Percentiles rank a stretch among this genome's conserved stretches.
These are phyloP conservation scores for Hemibagrus wyckioides DNA, from an alignment of 2,113 vertebrate genomes.

Conservation along the genomic window DNA sequence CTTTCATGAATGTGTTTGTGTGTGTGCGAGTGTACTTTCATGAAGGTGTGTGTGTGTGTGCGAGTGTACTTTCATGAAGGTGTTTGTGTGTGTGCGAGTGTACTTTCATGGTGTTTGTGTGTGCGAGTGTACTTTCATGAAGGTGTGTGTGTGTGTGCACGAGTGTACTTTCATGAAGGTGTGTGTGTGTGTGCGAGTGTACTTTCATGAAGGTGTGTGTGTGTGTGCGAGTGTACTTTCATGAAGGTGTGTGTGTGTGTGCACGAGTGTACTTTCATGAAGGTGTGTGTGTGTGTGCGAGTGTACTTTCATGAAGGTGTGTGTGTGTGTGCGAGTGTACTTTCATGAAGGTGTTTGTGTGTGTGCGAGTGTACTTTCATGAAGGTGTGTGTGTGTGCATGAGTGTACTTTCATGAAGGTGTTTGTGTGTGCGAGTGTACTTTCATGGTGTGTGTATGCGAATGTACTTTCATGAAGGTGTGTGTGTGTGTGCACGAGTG, in stretches of 20 bases:
- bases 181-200: background rate
- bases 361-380: background rate
- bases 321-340: constrained; percentile 20
- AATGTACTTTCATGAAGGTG: background rate
- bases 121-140: background rate
- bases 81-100: too few relatives aligned
- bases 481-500: background rate
- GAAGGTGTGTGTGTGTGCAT: constrained; percentile 16
- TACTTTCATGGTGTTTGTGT: too few relatives aligned
- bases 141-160: constrained; percentile 4
- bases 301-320: constrained; percentile 10
- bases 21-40: background rate
- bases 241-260: background rate
- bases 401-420: background rate
- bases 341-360: background rate
- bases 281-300: background rate
- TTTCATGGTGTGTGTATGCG: background rate
- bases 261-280: background rate
- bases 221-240: background rate
- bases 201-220: constrained; percentile 11
- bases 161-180: background rate
- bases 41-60: background rate
- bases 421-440: background rate
- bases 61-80: background rate
- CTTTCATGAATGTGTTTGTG: constrained; percentile 11